Conservation (phyloP, 2,797 vertebrate species). For the Cichlasoma orientale region DNA sequence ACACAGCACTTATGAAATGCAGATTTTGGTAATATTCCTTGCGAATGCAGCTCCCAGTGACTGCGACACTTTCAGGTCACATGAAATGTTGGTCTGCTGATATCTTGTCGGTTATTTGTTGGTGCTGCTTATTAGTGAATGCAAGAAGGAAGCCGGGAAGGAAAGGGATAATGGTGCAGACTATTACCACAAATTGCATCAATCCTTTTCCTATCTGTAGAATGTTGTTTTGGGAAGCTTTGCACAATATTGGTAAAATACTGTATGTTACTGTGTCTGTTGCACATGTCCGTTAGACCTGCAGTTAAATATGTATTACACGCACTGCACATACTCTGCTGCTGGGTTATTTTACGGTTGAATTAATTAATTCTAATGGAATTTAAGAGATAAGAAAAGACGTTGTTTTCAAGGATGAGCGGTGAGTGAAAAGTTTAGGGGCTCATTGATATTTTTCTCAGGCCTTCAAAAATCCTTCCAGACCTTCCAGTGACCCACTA, state of each 20-base stretch:
- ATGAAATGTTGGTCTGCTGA: slow-evolving; percentile 12
- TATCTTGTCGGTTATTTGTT: slow-evolving; percentile 36
- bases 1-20: slow-evolving; percentile 31
- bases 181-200: slow-evolving; percentile 20
- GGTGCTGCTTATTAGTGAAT: slow-evolving; percentile 17
- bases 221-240: slow-evolving; percentile 12
- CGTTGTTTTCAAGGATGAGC: slow-evolving; percentile 27
- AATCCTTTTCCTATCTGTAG: slow-evolving; percentile 11
- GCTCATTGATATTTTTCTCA: slow-evolving; percentile 63
- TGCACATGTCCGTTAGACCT: slow-evolving; percentile 11
- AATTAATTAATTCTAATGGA: slow-evolving; percentile 2
- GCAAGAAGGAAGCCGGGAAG: slow-evolving; percentile 1
- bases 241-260: slow-evolving; percentile 2
- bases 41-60: slow-evolving; percentile 29
- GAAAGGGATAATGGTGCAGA: slow-evolving; percentile 14
- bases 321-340: neutral
- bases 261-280: neutral
- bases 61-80: slow-evolving; percentile 27
- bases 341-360: slow-evolving; percentile 14
- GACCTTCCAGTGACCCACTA: slow-evolving; percentile 38
- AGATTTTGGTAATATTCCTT: slow-evolving; percentile 51
- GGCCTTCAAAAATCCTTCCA: slow-evolving; percentile 31
- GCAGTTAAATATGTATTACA: slow-evolving; percentile 1
- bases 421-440: slow-evolving; percentile 5
- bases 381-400: slow-evolving; percentile 32